Conservation (phyloP, 2,113 vertebrate species). For the Notechis scutatus region DNA sequence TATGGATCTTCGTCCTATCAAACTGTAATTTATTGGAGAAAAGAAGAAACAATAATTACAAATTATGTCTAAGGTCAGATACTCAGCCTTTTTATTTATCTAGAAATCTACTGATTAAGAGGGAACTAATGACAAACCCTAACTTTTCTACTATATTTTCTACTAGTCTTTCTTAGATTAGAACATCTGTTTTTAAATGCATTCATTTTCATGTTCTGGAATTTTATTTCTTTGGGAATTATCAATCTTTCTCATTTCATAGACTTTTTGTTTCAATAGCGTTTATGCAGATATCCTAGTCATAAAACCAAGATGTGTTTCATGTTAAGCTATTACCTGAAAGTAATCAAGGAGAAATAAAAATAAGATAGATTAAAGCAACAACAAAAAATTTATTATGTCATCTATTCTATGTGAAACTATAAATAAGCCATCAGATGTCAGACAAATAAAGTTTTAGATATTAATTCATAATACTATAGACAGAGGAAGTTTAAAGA, state of each 20-base stretch:
- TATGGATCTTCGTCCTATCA: not conserved
- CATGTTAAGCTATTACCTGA: not conserved
- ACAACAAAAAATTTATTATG: not conserved
- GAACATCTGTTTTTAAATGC: not conserved
- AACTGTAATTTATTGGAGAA: not conserved
- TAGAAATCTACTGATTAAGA: not conserved
- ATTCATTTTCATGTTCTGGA: slow-evolving; percentile 38
- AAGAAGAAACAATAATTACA: not conserved
- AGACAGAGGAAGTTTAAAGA: not conserved
- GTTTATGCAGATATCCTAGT: not conserved
- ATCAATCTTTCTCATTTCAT: slow-evolving; percentile 53
- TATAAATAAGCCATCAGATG: not conserved
- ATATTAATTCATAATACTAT: not conserved
- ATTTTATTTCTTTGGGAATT: slow-evolving; percentile 42
- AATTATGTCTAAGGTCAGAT: not conserved
- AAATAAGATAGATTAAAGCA: not conserved
- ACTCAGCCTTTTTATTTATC: not conserved
- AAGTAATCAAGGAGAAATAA: not conserved
- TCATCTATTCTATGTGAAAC: not conserved
- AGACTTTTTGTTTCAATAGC: slow-evolving; percentile 40
- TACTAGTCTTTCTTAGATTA: not conserved
- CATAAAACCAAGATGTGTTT: not conserved
- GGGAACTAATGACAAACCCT: not conserved
- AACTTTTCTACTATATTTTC: not conserved
- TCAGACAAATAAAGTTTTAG: not conserved